A percentile compares a stretch with the other conserved stretches of the same genome.
Evolutionary conservation across 2,888 invertebrate species (phyloP).

Genomic region (Trichogramma dendrolimi): DNA sequence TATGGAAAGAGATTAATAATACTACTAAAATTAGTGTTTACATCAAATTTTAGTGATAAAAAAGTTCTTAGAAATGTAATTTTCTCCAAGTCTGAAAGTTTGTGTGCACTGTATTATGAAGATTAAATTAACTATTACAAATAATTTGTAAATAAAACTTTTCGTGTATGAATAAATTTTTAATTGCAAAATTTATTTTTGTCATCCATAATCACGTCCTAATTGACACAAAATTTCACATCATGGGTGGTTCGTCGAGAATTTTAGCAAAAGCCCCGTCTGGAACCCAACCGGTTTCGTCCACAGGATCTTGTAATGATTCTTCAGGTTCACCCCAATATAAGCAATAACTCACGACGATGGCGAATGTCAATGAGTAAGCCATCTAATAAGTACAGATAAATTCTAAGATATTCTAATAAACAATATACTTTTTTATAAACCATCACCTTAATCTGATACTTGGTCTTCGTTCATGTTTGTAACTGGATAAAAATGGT

Average conservation of each 20-base stretch:
- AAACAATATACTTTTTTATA: background rate
- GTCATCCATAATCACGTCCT: too few relatives aligned
- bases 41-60: too few relatives aligned
- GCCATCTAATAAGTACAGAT: constrained; percentile 24
- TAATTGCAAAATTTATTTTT: background rate
- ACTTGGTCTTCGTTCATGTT: constrained; percentile 5
- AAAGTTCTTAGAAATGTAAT: too few relatives aligned
- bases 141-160: constrained; percentile 1
- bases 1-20: too few relatives aligned
- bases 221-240: background rate
- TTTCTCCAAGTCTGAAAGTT: background rate
- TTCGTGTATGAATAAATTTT: background rate
- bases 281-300: constrained; percentile 42
- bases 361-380: constrained; percentile 28
- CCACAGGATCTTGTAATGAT: constrained; percentile 32
- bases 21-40: too few relatives aligned
- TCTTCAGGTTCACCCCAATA: constrained; percentile 34
- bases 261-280: constrained; percentile 36
- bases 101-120: background rate
- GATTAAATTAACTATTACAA: background rate
- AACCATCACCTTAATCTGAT: constrained; percentile 11
- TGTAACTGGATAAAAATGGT: background rate
- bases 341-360: constrained; percentile 40
- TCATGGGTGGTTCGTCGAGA: background rate
- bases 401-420: background rate